Conservation (phyloP, 2,888 invertebrate genomes). For the Cataglyphis albicans region DNA sequence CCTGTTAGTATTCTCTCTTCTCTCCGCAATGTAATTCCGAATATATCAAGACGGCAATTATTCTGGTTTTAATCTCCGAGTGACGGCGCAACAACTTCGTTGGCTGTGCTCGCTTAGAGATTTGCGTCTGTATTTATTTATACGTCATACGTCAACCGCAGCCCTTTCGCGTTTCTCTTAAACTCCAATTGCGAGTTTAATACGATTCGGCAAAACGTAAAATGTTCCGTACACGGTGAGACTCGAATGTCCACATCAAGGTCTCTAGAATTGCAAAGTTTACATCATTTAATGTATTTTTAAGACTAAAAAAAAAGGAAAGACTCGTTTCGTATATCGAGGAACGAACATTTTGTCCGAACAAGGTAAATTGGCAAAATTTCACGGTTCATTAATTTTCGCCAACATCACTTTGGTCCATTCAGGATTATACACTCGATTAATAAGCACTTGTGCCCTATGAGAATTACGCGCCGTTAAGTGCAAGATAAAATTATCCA, state of each 20-base stretch:
- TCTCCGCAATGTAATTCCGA: conserved; percentile 13
- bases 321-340: background rate
- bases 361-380: background rate
- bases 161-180: background rate
- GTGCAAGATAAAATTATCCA: conserved; percentile 6
- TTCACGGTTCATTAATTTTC: conserved; percentile 24
- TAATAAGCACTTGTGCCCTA: background rate
- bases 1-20: background rate
- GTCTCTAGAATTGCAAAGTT: background rate
- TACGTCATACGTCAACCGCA: conserved; percentile 31
- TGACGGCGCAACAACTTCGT: conserved; percentile 13
- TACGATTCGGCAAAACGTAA: conserved; percentile 11
- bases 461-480: background rate
- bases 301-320: background rate
- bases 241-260: conserved; percentile 13
- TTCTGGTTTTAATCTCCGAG: conserved; percentile 17
- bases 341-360: background rate
- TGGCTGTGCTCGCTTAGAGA: background rate
- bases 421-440: background rate
- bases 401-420: background rate
- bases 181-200: conserved; percentile 32
- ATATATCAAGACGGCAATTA: conserved; percentile 33
- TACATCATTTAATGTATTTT: conserved; percentile 15
- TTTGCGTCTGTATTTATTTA: conserved; percentile 46
- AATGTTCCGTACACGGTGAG: conserved; percentile 13